phyloP scores from a whole-genome alignment of 2,888 invertebrate species.

The Campaea margaritaria region DNA sequence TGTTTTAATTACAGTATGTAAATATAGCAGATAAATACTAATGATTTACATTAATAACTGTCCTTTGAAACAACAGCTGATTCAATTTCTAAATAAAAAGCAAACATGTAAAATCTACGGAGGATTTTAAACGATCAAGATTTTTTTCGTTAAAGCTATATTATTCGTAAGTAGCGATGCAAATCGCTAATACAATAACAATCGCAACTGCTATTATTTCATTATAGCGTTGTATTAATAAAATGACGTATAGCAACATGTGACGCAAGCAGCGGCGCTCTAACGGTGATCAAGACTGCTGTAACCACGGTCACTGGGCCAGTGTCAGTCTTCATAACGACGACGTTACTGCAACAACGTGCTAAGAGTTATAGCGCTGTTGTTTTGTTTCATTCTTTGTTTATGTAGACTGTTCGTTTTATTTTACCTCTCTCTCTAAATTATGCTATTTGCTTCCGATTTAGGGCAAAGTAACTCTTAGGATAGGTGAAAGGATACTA shows the following conservation, averaged over 20 bases:
- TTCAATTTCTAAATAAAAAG: neutral
- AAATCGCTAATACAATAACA: neutral
- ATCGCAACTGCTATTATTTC: neutral
- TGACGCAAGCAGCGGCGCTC: constrained; percentile 43
- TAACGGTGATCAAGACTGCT: constrained; percentile 52
- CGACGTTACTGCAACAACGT: constrained; percentile 20
- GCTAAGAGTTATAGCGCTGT: neutral
- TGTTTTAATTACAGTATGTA: constrained; percentile 22
- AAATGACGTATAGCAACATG: constrained; percentile 46
- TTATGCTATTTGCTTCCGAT: neutral
- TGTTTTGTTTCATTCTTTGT: neutral
- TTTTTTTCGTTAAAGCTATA: neutral
- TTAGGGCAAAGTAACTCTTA: no score
- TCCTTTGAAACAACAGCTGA: constrained; percentile 7
- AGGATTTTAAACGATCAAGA: neutral
- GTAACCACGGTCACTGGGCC: constrained; percentile 43
- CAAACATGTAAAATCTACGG: neutral
- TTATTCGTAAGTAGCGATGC: neutral
- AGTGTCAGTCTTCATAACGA: constrained; percentile 37
- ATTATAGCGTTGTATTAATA: constrained; percentile 35
- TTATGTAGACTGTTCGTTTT: neutral
- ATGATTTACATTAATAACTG: constrained; percentile 2
- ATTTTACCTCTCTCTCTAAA: neutral
- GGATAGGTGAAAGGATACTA: no score
- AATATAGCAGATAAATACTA: constrained; percentile 15